These are phyloP conservation scores for Spodoptera frugiperda DNA, from an alignment of 1,140 invertebrate genomes.

Conservation along the genomic window DNA sequence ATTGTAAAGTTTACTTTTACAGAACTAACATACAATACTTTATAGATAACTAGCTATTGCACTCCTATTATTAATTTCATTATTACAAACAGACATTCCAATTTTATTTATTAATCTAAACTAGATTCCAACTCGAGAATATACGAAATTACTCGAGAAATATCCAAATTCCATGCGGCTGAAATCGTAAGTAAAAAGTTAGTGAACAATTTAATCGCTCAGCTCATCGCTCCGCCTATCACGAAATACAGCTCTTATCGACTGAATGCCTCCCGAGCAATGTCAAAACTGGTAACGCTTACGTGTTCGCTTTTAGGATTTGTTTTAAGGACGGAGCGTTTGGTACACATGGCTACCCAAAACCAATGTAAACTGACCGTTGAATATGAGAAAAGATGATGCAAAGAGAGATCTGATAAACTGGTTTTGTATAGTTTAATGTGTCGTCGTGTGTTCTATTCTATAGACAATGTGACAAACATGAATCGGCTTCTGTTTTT, in stretches of 20 bases:
- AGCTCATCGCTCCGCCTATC: neutral
- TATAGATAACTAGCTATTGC: no score
- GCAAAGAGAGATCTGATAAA: no score
- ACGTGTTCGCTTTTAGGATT: slow-evolving; percentile 39
- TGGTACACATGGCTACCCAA: neutral
- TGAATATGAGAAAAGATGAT: no score
- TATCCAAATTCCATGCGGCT: neutral
- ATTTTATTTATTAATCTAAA: no score
- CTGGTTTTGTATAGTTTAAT: no score
- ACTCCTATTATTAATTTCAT: no score
- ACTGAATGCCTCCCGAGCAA: slow-evolving; percentile 16
- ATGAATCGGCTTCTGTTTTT: neutral
- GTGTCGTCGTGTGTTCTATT: neutral
- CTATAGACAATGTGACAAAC: neutral
- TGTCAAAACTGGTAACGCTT: slow-evolving; percentile 39
- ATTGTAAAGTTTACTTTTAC: no score
- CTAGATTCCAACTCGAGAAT: no score
- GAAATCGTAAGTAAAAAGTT: no score
- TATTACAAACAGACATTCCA: no score
- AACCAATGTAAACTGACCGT: no score
- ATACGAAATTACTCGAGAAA: neutral
- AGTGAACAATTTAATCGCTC: neutral
- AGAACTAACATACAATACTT: no score
- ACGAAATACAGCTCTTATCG: neutral
- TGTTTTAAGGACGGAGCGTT: slow-evolving; percentile 13